A percentile compares a stretch with the other conserved stretches of the same genome.
Evolutionary conservation across 2,797 vertebrate species (phyloP).

Genomic region (Spinus olivaceus): DNA sequence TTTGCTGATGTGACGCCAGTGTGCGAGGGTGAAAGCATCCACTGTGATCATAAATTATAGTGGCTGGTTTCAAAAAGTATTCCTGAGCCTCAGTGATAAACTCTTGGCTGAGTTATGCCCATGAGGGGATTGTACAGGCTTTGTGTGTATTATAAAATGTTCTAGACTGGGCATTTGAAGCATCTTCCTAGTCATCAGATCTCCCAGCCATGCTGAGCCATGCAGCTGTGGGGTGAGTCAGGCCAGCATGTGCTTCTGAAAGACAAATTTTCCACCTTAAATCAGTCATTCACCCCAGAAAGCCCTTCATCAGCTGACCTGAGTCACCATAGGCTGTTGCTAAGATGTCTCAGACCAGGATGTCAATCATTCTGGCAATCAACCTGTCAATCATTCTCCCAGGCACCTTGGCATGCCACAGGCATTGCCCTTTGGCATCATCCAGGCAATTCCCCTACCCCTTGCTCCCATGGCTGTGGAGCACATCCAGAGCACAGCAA

Average conservation of each 20-base stretch:
- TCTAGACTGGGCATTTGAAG: not conserved
- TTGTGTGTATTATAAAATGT: not conserved
- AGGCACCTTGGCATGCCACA: rapidly evolving
- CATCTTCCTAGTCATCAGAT: not conserved
- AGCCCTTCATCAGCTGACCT: not conserved
- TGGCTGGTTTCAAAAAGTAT: not conserved
- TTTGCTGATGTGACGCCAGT: not conserved
- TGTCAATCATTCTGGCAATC: not conserved
- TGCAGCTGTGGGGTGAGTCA: not conserved
- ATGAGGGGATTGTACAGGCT: not conserved
- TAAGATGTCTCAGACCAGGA: not conserved
- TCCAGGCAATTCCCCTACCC: not conserved
- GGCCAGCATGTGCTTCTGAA: not conserved
- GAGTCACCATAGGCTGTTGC: not conserved
- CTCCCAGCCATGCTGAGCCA: not conserved
- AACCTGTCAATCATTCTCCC: not conserved
- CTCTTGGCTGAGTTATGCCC: not conserved
- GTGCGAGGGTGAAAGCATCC: not conserved
- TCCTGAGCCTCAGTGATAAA: not conserved
- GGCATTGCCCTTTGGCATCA: rapidly evolving
- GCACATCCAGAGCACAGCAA: not conserved
- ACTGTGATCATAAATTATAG: not conserved
- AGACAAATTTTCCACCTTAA: not conserved
- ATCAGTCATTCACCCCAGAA: not conserved
- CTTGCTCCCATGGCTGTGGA: too few relatives aligned